Conservation (phyloP, 2,888 invertebrate genomes). For the Serrognathus titanus region DNA sequence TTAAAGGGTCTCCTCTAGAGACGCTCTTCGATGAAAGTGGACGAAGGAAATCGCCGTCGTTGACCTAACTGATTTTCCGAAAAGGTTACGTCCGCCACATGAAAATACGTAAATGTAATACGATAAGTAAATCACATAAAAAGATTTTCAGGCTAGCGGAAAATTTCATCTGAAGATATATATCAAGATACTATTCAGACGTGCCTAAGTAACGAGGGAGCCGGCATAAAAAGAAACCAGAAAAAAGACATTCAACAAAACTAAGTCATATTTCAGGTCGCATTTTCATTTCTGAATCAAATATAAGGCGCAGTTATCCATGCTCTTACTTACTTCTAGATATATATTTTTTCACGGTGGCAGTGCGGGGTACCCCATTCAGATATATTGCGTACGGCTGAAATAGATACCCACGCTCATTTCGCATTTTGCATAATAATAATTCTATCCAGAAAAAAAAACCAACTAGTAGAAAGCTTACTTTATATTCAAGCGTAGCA, state of each 20-base stretch:
- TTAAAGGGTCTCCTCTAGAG: too few species aligned
- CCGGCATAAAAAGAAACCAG: not conserved
- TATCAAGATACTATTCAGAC: not conserved
- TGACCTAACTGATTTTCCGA: too few species aligned
- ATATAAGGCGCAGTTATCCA: not conserved
- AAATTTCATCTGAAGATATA: not conserved
- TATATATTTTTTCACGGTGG: not conserved
- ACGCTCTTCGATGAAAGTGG: too few species aligned
- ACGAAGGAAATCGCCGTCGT: too few species aligned
- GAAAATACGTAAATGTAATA: not conserved
- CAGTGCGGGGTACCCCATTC: not conserved
- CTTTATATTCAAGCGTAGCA: too few species aligned
- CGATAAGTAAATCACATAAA: not conserved
- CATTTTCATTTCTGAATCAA: not conserved
- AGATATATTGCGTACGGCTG: too few species aligned
- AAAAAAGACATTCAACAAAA: not conserved
- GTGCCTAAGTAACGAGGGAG: not conserved
- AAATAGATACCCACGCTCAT: too few species aligned
- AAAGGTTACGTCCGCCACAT: not conserved
- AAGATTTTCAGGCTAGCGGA: not conserved
- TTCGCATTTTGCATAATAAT: too few species aligned
- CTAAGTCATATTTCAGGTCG: constrained; percentile 1
- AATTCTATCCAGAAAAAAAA: too few species aligned
- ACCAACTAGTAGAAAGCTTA: too few species aligned
- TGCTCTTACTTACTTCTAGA: not conserved